Evolutionary conservation across 2,113 vertebrate species (phyloP), one percentile per base, ranked within the genome.

Genomic region (Campylorhamphus procurvoides): DNA sequence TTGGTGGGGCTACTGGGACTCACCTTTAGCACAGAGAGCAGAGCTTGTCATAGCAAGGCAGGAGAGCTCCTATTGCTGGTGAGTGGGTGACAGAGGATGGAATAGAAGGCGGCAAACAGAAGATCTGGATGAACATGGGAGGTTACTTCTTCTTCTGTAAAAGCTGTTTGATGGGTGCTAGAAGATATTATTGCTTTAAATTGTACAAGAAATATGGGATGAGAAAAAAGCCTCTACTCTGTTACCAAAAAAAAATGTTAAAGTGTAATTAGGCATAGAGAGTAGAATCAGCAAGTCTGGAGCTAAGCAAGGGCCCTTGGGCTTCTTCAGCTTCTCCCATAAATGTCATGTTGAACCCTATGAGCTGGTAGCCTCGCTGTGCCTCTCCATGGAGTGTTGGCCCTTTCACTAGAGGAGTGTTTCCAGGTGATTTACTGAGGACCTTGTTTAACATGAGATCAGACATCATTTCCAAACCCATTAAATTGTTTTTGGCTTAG

Each of bases 321-420:
- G 24, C 31, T 91, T 42, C 24, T 42, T 39, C 74, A 60, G 24
- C 40, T 78, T 15, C 37, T 67, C 15, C n/a, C 49, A 0, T 20
- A 24, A 75, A 12, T 18, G 11, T 10, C 11, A 3, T 1, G 0
- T 25, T 63, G 62, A 79, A 53, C 12, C 17, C 37, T 58, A 46
- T 0, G 29, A 76, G 14, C 62, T 52, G 37, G 12, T 12, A 68
- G 18, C 58, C 53, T 86, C 0, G 0, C 15, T 22, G 17, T 68
- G 29, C 39, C 53, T 58, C 72, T 58, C 63, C 66, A 23, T 35
- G 56, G 66, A 89, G 49, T 0, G 1, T 3, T 59, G 81, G n/a
- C 12, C 23, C 42, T 84, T 76, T 74, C 46, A 35, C 50, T 75
- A 55, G 35, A 52, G 29, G 6, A 33, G 23, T 29, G n/a, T 28